phyloP scores from a whole-genome alignment of 2,888 invertebrate genomes.

The Nemotelus pantherinus region DNA sequence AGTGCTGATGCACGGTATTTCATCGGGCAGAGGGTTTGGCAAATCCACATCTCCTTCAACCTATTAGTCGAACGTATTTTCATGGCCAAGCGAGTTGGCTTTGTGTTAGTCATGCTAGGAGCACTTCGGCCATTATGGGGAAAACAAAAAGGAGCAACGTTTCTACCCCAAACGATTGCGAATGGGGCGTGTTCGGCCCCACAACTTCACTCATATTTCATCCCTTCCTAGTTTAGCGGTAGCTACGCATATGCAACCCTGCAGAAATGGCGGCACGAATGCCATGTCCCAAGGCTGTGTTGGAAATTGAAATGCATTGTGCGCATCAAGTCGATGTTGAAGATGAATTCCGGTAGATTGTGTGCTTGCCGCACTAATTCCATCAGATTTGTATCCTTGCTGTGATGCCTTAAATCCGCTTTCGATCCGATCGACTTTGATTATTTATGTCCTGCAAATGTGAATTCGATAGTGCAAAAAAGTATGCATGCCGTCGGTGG shows the following conservation, averaged over 20 bases:
- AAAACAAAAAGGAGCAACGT: constrained; percentile 3
- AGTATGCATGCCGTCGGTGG: constrained; percentile 22
- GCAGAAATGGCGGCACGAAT: constrained; percentile 24
- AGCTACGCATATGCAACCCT: constrained; percentile 37
- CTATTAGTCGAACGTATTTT: constrained; percentile 32
- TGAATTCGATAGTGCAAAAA: constrained; percentile 31
- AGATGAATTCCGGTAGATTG: constrained; percentile 22
- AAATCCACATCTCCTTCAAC: constrained; percentile 23
- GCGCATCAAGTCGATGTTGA: constrained; percentile 23
- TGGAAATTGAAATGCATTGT: constrained; percentile 1
- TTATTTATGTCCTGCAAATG: constrained; percentile 48
- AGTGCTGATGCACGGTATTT: constrained; percentile 12
- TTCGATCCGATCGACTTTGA: constrained; percentile 45
- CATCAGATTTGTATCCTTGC: constrained; percentile 42
- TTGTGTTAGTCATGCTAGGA: constrained; percentile 1
- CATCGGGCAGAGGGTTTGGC: constrained; percentile 25
- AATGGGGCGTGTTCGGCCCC: constrained; percentile 18
- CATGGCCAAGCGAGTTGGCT: constrained; percentile 38
- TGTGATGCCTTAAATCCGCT: constrained; percentile 46
- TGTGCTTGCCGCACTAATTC: not conserved
- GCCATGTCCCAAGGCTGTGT: not conserved
- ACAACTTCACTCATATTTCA: not conserved
- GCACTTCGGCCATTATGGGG: constrained; percentile 23
- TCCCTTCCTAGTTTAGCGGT: constrained; percentile 2
- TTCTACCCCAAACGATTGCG: not conserved